Percentiles rank a stretch among this genome's conserved stretches.
phyloP scores from a whole-genome alignment of 2,797 vertebrate species.

The Pristis pectinata region DNA sequence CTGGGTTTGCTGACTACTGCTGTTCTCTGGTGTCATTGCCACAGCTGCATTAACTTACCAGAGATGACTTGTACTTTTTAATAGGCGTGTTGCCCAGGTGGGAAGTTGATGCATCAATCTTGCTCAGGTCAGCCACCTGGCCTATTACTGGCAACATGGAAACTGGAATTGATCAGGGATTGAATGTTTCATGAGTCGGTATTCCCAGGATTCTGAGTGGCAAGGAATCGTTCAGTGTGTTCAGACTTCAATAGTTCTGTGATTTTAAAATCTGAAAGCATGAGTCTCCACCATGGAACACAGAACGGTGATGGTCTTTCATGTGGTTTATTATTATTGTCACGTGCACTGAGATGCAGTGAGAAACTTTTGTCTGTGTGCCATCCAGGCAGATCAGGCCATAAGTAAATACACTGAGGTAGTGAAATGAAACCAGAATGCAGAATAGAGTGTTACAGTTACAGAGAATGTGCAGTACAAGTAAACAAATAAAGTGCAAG shows the following conservation, averaged over 20 bases:
- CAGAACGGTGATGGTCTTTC: neutral
- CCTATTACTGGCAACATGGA: neutral
- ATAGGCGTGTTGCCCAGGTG: neutral
- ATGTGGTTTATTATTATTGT: too few species aligned
- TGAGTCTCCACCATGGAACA: neutral
- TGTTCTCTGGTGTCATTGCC: too few species aligned
- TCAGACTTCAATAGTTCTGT: conserved; percentile 8
- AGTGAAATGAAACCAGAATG: too few species aligned
- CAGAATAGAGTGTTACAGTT: too few species aligned
- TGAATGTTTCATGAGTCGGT: neutral
- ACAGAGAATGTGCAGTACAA: too few species aligned
- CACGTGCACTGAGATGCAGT: too few species aligned
- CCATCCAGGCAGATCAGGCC: too few species aligned
- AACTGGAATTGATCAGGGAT: neutral
- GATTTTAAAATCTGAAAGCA: neutral
- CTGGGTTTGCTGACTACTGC: neutral
- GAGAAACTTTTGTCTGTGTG: too few species aligned
- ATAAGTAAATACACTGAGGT: too few species aligned
- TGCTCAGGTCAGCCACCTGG: too few species aligned
- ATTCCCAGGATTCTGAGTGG: neutral
- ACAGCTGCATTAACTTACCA: neutral
- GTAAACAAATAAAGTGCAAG: too few species aligned
- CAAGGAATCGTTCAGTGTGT: neutral
- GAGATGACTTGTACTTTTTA: neutral
- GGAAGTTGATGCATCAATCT: too few species aligned